Base-by-base conservation (phyloP, 2,113 vertebrate genomes). In the Bombycilla garrulus region DNA sequence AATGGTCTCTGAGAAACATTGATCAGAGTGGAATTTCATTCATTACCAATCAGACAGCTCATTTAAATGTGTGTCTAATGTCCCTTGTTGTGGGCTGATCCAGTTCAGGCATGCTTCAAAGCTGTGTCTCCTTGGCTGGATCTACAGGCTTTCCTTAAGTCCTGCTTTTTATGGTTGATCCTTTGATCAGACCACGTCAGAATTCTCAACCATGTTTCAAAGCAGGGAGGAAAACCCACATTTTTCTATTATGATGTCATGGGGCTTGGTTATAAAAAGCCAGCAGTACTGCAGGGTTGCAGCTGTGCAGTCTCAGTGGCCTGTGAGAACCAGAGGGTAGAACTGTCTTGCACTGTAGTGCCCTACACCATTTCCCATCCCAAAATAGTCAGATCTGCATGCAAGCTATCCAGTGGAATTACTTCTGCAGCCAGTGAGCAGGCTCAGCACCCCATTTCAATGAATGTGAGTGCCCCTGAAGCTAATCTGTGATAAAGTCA, bases 21-120 rank as follows among this genome's bases (percentile, higher is more conserved):
- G 90, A 94, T 93, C 90, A 92, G 90, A 94, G 58, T 86, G 69
- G 60, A 95, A 96, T 94, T 96, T 94, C 64, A 86, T 90, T 95
- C 88, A 82, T 81, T 95, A 90, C 58, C 20, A 17, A 77, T 90
- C 79, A 92, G 84, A 88, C 44, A 50, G 60, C 86, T 96, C 82
- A 90, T 96, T 95, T 96, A 94, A 93, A 94, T 93, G 38, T 56
- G 81, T 78, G 23, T 60, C 72, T 92, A 92, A 95, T 64, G 54
- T 95, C 72, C 82, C 79, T 90, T 94, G 90, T 93, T 88, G 65
- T 81, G 72, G 69, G 54, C 86, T 83, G 82, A 92, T 94, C 90
- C 88, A 83, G 60, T 90, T 92, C 77, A 88, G 82, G 65, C 74
- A 62, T 93, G 71, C 96, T 94, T 94, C 85, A 95, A 83, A 96